Percentiles rank a stretch among this genome's conserved stretches.
These are phyloP conservation scores for Alentia gelatinosa DNA, from an alignment of 2,888 invertebrate genomes.

Conservation along the genomic window DNA sequence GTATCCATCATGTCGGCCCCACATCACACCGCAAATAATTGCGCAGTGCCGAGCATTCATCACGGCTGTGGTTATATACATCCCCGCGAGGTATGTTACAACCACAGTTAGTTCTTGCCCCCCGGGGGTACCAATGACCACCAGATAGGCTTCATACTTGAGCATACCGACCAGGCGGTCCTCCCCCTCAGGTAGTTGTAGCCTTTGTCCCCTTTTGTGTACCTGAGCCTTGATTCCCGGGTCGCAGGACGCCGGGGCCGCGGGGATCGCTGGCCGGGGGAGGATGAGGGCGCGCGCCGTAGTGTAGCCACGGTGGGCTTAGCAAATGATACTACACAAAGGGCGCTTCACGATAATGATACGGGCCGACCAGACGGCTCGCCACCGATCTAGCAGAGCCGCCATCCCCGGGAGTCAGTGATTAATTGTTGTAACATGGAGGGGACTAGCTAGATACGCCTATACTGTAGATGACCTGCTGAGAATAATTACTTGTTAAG, in stretches of 20 bases:
- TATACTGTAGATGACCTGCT: too few species aligned
- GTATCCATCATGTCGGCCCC: background rate
- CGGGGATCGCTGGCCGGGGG: background rate
- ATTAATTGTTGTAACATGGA: too few species aligned
- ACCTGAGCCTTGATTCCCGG: background rate
- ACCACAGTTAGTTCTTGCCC: background rate
- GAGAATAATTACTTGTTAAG: too few species aligned
- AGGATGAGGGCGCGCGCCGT: background rate
- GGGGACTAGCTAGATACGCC: too few species aligned
- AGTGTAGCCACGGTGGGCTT: background rate
- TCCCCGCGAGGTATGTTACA: background rate
- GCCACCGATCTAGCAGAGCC: background rate
- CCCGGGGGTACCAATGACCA: too few species aligned
- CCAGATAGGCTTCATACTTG: background rate
- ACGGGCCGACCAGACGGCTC: background rate
- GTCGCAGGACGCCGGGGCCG: background rate
- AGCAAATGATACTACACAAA: background rate
- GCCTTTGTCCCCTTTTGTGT: background rate
- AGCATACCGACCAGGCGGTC: background rate
- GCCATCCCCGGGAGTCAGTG: background rate
- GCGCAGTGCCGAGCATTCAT: background rate
- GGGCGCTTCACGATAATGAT: background rate
- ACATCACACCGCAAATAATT: background rate
- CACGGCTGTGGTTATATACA: background rate
- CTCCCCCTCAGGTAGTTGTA: background rate